Conservation (phyloP, 1,140 invertebrate species). For the Melipona quadrifasciata region DNA sequence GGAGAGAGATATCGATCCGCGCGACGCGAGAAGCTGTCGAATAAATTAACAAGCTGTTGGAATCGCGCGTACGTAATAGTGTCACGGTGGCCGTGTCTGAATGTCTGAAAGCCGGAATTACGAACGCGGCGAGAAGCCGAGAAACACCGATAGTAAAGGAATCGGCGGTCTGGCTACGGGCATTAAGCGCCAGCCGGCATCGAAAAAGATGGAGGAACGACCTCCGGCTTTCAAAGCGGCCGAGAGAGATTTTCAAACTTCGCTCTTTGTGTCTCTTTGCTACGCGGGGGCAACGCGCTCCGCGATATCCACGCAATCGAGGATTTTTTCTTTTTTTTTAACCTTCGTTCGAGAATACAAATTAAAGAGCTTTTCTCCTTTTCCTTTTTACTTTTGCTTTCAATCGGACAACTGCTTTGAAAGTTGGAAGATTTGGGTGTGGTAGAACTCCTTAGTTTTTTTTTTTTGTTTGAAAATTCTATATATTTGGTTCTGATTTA, state of each 20-base stretch:
- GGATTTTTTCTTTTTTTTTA: background rate
- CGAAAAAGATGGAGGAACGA: constrained; percentile 29
- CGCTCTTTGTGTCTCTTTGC: constrained; percentile 16
- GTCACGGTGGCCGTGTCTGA: background rate
- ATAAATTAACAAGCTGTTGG: constrained; percentile 52
- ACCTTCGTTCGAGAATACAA: background rate
- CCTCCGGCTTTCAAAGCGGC: constrained; percentile 16
- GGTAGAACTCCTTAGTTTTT: background rate
- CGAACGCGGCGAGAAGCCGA: constrained; percentile 26
- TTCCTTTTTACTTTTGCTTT: background rate
- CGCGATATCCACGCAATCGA: background rate
- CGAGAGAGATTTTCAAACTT: constrained; percentile 27
- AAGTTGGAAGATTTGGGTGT: background rate
- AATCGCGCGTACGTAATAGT: constrained; percentile 24
- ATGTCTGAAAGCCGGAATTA: constrained; percentile 30
- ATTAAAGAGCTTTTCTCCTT: background rate
- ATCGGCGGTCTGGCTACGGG: background rate
- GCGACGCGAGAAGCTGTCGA: constrained; percentile 9
- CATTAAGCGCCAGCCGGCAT: constrained; percentile 2
- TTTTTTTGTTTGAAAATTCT: background rate
- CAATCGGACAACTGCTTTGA: background rate
- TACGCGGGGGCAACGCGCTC: background rate
- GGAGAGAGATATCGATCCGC: constrained; percentile 42
- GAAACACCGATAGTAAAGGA: constrained; percentile 34
- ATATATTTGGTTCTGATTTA: background rate